Evolutionary conservation across 1,140 invertebrate species (phyloP).

Genomic region (Odontomachus brunneus): DNA sequence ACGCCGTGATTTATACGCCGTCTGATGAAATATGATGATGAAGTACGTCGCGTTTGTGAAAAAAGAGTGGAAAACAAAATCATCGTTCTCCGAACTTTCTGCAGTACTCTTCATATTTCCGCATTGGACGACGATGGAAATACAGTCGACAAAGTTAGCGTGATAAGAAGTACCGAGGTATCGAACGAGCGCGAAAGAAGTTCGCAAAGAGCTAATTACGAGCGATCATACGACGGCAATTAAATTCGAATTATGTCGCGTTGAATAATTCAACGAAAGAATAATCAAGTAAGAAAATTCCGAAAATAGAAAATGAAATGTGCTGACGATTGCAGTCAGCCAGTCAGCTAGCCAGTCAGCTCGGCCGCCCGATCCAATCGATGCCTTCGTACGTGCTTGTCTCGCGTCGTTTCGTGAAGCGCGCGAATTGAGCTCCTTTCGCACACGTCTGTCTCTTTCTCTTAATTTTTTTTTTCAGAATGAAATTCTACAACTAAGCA

Average conservation of each 20-base stretch:
- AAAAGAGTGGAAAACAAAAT: neutral
- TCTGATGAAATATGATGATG: constrained; percentile 52
- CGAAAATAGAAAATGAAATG: no score
- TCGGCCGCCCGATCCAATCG: no score
- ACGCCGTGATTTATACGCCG: constrained; percentile 26
- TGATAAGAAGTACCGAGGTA: neutral
- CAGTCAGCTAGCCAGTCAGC: no score
- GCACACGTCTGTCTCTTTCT: no score
- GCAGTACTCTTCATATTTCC: neutral
- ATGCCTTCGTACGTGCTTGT: no score
- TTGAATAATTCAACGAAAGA: no score
- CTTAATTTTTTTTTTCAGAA: no score
- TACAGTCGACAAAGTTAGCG: neutral
- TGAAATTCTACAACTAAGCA: no score
- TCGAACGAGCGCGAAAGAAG: neutral
- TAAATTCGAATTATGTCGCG: neutral
- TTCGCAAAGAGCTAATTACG: neutral
- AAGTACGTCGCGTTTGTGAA: neutral
- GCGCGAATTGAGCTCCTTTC: no score
- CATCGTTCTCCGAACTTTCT: neutral
- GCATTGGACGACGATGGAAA: neutral
- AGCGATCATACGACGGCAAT: neutral
- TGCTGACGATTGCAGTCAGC: no score
- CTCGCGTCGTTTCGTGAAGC: no score
- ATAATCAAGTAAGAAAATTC: no score